Percentiles rank a stretch among this genome's conserved stretches.
Evolutionary conservation across 2,113 vertebrate species (phyloP).

Genomic region (Arothron firmamentum): DNA sequence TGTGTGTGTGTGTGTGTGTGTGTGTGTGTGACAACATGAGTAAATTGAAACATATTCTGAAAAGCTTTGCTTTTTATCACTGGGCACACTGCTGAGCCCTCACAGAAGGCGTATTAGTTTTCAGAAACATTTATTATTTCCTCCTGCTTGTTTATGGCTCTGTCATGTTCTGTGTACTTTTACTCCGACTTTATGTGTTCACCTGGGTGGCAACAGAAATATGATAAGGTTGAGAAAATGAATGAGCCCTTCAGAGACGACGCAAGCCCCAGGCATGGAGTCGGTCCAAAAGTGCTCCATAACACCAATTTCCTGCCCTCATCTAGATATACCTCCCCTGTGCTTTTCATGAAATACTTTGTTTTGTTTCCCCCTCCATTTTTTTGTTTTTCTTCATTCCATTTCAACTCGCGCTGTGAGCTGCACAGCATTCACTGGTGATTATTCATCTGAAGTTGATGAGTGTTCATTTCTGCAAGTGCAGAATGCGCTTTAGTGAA

Average conservation of each 20-base stretch:
- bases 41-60: too few species aligned
- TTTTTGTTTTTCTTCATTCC: too few species aligned
- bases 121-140: too few species aligned
- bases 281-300: conserved; percentile 2
- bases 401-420: conserved; percentile 3
- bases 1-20: neutral
- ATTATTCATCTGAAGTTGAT: conserved; percentile 56
- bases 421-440: conserved; percentile 13
- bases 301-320: conserved; percentile 38
- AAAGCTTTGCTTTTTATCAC: too few species aligned
- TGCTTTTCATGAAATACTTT: conserved; percentile 7
- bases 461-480: conserved; percentile 20
- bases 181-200: conserved; percentile 6
- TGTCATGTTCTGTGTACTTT: conserved; percentile 8
- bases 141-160: neutral
- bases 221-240: conserved; percentile 38
- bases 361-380: conserved; percentile 7
- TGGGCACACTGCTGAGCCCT: too few species aligned
- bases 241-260: conserved; percentile 19
- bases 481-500: conserved; percentile 27
- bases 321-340: conserved; percentile 23
- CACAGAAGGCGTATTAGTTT: too few species aligned
- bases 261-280: conserved; percentile 13
- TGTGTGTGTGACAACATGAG: neutral
- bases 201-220: neutral